phyloP scores from a whole-genome alignment of 2,888 invertebrate genomes.

The Coenonympha glycerion region DNA sequence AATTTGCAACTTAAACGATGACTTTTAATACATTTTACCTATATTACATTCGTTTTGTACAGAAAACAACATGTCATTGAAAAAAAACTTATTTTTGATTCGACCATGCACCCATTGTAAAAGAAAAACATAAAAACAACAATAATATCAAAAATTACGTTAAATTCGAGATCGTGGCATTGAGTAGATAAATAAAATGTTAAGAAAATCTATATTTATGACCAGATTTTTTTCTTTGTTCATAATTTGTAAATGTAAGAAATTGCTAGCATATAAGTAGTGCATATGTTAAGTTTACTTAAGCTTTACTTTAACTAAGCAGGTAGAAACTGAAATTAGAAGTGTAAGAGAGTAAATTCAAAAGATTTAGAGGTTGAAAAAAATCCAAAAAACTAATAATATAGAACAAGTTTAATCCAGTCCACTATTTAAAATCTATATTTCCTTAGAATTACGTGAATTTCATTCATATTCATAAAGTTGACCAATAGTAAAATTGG shows the following conservation, averaged over 20 bases:
- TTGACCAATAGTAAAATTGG: too few species aligned
- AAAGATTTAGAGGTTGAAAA: too few species aligned
- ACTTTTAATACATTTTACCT: conserved; percentile 73
- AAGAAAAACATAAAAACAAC: conserved; percentile 40
- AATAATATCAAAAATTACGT: conserved; percentile 64
- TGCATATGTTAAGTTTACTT: too few species aligned
- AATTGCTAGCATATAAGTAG: not conserved
- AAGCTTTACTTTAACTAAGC: too few species aligned
- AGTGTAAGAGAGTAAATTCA: too few species aligned
- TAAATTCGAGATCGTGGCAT: conserved; percentile 55
- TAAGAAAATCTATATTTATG: conserved; percentile 8
- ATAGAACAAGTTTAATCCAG: too few species aligned
- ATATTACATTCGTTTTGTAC: conserved; percentile 71
- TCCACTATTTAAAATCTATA: too few species aligned
- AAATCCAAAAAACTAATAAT: too few species aligned
- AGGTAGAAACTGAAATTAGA: too few species aligned
- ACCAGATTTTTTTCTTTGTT: conserved; percentile 22
- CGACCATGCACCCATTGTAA: conserved; percentile 48
- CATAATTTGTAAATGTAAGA: too few species aligned
- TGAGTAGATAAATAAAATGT: not conserved
- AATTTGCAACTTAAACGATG: conserved; percentile 72
- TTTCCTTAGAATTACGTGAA: too few species aligned
- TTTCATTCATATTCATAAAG: too few species aligned
- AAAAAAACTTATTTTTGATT: conserved; percentile 47
- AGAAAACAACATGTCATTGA: conserved; percentile 60